These are phyloP conservation scores for Crypturellus tataupa DNA, from an alignment of 2,797 vertebrate genomes.

Conservation along the genomic window DNA sequence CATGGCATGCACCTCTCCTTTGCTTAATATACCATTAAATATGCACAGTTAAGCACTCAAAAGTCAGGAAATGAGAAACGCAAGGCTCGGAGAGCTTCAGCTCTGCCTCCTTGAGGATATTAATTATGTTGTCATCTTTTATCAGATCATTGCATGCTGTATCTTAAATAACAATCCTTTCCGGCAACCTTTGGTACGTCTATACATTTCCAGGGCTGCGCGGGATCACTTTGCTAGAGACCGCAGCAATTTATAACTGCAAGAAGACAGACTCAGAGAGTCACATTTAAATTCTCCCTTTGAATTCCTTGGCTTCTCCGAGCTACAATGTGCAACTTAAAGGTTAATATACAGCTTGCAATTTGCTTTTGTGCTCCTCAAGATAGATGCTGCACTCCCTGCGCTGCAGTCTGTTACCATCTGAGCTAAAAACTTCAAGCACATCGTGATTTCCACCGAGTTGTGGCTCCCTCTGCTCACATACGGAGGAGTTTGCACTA, in stretches of 20 bases:
- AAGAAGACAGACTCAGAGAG: neutral
- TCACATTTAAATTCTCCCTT: neutral
- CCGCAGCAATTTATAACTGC: neutral
- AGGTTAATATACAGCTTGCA: neutral
- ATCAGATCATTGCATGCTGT: constrained; percentile 68
- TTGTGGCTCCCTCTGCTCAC: neutral
- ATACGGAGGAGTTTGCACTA: neutral
- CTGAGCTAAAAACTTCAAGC: neutral
- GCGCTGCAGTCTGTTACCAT: neutral
- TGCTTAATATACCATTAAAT: constrained; percentile 72
- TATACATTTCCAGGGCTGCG: neutral
- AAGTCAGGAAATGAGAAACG: constrained; percentile 74
- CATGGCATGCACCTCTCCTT: constrained; percentile 27
- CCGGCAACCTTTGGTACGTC: constrained; percentile 21
- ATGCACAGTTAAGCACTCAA: constrained; percentile 74
- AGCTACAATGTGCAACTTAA: neutral
- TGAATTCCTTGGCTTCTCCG: neutral
- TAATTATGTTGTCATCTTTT: constrained; percentile 73
- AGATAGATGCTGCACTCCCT: neutral
- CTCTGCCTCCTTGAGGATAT: constrained; percentile 71
- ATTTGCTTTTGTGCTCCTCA: neutral
- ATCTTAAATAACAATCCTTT: constrained; percentile 60
- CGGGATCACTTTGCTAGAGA: neutral
- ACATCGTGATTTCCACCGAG: fast-evolving
- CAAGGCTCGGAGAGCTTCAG: constrained; percentile 69